Evolutionary conservation across 1,140 invertebrate species (phyloP).

Genomic region (Aculops lycopersici): DNA sequence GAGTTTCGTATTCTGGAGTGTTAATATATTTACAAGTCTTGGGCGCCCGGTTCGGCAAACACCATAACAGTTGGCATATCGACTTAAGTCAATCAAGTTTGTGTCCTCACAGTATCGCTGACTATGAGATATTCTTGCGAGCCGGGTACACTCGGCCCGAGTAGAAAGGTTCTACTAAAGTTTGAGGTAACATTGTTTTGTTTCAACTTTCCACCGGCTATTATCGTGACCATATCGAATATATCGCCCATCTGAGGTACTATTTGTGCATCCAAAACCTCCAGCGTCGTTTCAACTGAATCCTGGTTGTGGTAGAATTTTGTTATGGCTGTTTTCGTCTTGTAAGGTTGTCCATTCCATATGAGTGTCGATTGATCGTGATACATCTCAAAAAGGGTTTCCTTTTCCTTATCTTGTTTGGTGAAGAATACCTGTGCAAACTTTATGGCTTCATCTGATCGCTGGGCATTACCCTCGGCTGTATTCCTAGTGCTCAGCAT

Average conservation of each 20-base stretch:
- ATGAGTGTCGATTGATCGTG: conserved; percentile 14
- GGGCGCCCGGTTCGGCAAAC: too few species aligned
- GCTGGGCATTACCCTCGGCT: conserved; percentile 5
- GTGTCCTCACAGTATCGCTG: too few species aligned
- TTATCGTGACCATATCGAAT: not conserved
- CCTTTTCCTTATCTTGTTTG: conserved; percentile 9
- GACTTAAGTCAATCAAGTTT: too few species aligned
- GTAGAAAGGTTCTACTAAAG: too few species aligned
- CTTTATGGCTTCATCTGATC: conserved; percentile 8
- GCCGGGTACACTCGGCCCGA: too few species aligned
- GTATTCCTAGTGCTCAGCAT: not conserved
- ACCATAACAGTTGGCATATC: too few species aligned
- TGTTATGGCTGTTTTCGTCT: conserved; percentile 13
- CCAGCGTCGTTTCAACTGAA: conserved; percentile 13
- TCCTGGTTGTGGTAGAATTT: conserved; percentile 15
- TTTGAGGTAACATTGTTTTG: too few species aligned
- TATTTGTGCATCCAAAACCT: conserved; percentile 15
- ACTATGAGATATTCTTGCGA: too few species aligned
- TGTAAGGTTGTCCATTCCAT: conserved; percentile 16
- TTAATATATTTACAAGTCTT: too few species aligned
- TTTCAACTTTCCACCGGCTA: conserved; percentile 14
- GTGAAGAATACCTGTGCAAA: conserved; percentile 11
- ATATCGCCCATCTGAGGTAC: conserved; percentile 10
- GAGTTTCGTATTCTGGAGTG: too few species aligned
- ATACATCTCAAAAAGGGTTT: conserved; percentile 12